These are phyloP conservation scores for Hydraecia micacea DNA, from an alignment of 2,888 invertebrate genomes.

Conservation along the genomic window DNA sequence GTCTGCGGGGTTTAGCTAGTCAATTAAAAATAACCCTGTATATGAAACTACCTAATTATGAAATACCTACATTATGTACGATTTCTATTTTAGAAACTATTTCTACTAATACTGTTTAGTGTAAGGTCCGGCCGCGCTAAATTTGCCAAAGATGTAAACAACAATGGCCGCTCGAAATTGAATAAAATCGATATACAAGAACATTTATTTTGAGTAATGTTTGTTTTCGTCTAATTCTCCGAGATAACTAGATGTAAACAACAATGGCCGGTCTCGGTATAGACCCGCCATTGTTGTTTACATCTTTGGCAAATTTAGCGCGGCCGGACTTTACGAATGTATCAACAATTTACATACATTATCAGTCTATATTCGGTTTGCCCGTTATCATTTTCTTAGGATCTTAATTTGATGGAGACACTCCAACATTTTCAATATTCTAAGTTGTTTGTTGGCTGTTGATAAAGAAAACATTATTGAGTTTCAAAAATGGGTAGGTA, in stretches of 20 bases:
- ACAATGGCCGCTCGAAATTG: no score
- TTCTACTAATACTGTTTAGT: background rate
- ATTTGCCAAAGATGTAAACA: no score
- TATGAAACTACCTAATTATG: background rate
- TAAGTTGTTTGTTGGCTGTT: slow-evolving; percentile 22
- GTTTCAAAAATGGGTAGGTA: background rate
- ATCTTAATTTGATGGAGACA: slow-evolving; percentile 1
- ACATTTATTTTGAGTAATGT: no score
- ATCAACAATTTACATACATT: slow-evolving; percentile 3
- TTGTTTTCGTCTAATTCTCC: no score
- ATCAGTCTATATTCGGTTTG: slow-evolving; percentile 8
- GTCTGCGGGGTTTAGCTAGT: background rate
- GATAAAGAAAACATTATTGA: slow-evolving; percentile 7
- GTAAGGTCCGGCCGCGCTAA: no score
- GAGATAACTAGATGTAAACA: no score
- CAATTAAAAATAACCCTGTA: background rate
- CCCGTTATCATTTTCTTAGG: background rate
- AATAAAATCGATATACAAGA: no score
- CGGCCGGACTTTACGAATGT: no score
- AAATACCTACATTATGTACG: background rate
- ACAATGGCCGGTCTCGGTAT: no score
- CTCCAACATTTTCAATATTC: background rate
- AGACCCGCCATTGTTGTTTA: no score
- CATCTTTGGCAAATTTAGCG: no score
- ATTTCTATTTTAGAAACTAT: background rate